A percentile compares a stretch with the other conserved stretches of the same genome.
These are phyloP conservation scores for Steinernema khuongi DNA, from an alignment of 1,140 invertebrate species.

Conservation along the genomic window DNA sequence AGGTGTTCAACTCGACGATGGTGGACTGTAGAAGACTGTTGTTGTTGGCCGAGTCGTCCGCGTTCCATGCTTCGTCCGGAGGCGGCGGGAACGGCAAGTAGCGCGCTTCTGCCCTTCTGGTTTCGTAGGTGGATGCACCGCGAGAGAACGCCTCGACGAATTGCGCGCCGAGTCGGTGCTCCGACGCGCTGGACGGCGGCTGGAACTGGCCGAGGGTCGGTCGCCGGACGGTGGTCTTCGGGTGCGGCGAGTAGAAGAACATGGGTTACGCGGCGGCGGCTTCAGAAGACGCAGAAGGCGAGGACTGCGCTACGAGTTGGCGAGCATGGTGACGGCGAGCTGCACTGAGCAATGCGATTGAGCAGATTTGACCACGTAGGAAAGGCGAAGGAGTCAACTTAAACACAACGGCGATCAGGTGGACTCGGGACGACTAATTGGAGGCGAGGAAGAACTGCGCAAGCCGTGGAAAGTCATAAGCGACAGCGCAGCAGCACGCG, in stretches of 20 bases:
- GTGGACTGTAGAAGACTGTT: slow-evolving; percentile 19
- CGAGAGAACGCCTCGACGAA: not conserved
- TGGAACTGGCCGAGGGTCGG: slow-evolving; percentile 35
- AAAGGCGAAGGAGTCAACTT: not conserved
- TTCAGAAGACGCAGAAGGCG: slow-evolving; percentile 14
- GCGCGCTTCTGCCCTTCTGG: slow-evolving; percentile 16
- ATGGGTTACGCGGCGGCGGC: slow-evolving; percentile 16
- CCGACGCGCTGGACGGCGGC: slow-evolving; percentile 29
- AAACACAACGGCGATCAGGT: not conserved
- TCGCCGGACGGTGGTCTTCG: slow-evolving; percentile 28
- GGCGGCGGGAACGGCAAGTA: not conserved
- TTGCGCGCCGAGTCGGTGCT: not conserved
- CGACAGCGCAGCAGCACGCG: not conserved
- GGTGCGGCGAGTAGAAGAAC: slow-evolving; percentile 47
- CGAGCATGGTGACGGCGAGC: slow-evolving; percentile 17
- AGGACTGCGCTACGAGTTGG: not conserved
- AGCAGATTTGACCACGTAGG: not conserved
- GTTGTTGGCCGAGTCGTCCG: slow-evolving; percentile 22
- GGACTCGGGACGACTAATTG: not conserved
- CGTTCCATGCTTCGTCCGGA: not conserved
- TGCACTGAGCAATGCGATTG: slow-evolving; percentile 5
- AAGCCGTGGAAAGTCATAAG: not conserved
- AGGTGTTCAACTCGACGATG: not conserved
- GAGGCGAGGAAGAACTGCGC: not conserved
- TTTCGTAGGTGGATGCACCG: not conserved